A percentile compares a stretch with the other conserved stretches of the same genome.
These are phyloP conservation scores for Rhynchomys soricoides DNA, from an alignment of 2,113 vertebrate species.

Conservation along the genomic window DNA sequence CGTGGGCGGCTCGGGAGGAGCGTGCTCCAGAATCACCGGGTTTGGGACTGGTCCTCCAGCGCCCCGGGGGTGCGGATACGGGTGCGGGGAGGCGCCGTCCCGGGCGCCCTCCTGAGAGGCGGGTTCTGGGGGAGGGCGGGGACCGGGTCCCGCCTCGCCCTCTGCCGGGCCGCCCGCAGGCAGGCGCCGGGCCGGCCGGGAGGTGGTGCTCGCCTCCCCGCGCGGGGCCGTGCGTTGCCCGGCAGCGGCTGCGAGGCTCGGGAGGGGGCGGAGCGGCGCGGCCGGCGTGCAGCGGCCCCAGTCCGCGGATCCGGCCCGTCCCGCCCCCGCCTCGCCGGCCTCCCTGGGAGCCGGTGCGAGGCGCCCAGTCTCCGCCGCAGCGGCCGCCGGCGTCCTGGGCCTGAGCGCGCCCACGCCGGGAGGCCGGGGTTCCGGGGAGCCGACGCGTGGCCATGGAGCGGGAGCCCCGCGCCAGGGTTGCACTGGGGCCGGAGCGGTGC, in stretches of 20 bases:
- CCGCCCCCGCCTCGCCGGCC: slow-evolving; percentile 65
- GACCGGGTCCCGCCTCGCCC: neutral
- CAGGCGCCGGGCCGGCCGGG: slow-evolving; percentile 70
- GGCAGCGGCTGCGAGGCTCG: slow-evolving; percentile 68
- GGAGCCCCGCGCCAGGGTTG: slow-evolving; percentile 82
- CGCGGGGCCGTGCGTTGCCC: slow-evolving; percentile 57
- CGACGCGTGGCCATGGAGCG: slow-evolving; percentile 80
- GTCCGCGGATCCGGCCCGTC: slow-evolving; percentile 65
- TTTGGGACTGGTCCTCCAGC: neutral
- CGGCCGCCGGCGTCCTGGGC: slow-evolving; percentile 36
- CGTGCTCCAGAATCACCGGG: neutral
- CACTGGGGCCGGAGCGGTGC: slow-evolving; percentile 77
- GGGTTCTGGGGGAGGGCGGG: slow-evolving; percentile 34
- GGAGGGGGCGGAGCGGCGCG: slow-evolving; percentile 79
- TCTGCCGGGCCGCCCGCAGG: neutral
- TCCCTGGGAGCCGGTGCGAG: slow-evolving; percentile 38
- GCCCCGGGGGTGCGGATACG: neutral
- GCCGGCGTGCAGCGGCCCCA: slow-evolving; percentile 47
- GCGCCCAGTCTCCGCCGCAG: slow-evolving; percentile 51
- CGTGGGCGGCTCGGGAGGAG: neutral
- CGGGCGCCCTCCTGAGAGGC: slow-evolving; percentile 31
- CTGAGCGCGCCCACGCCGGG: neutral
- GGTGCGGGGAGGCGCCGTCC: neutral
- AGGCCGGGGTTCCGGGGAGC: slow-evolving; percentile 52
- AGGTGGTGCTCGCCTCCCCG: slow-evolving; percentile 75